These are phyloP conservation scores for Orius insidiosus DNA, from an alignment of 1,140 invertebrate genomes.

Conservation along the genomic window DNA sequence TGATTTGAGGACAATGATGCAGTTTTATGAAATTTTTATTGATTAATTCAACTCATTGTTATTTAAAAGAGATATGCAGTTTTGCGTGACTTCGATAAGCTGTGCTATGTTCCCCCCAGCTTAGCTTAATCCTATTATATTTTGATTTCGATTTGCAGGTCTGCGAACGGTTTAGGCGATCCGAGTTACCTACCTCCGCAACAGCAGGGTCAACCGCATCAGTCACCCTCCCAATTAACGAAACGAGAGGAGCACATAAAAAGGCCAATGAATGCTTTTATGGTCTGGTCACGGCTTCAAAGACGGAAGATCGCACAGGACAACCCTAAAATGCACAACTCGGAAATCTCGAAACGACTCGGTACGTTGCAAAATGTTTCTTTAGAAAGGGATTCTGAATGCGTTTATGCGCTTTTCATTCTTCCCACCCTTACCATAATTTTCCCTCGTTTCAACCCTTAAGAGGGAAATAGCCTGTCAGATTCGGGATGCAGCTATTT, in stretches of 20 bases:
- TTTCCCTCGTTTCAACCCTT: no score
- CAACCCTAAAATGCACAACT: conserved; percentile 97
- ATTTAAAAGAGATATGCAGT: no score
- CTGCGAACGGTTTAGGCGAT: not conserved
- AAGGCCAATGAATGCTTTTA: conserved; percentile 63
- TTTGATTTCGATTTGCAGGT: no score
- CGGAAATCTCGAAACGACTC: conserved; percentile 79
- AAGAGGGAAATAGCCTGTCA: conserved; percentile 6
- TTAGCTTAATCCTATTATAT: no score
- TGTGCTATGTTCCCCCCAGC: no score
- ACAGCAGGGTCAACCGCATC: conserved; percentile 1
- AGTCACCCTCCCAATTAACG: conserved; percentile 1
- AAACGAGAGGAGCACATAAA: conserved; percentile 10
- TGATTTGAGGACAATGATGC: no score
- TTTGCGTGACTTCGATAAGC: no score
- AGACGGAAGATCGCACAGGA: conserved; percentile 91
- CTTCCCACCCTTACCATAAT: no score
- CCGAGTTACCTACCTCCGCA: not conserved
- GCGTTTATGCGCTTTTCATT: no score
- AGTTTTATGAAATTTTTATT: no score
- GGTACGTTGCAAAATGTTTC: conserved; percentile 27
- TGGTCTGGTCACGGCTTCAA: conserved; percentile 83
- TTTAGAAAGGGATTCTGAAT: no score
- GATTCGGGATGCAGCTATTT: conserved; percentile 6
- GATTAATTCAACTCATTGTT: no score